A percentile compares a stretch with the other conserved stretches of the same genome.
phyloP scores from a whole-genome alignment of 2,888 invertebrate species.

The Teleogryllus oceanicus region DNA sequence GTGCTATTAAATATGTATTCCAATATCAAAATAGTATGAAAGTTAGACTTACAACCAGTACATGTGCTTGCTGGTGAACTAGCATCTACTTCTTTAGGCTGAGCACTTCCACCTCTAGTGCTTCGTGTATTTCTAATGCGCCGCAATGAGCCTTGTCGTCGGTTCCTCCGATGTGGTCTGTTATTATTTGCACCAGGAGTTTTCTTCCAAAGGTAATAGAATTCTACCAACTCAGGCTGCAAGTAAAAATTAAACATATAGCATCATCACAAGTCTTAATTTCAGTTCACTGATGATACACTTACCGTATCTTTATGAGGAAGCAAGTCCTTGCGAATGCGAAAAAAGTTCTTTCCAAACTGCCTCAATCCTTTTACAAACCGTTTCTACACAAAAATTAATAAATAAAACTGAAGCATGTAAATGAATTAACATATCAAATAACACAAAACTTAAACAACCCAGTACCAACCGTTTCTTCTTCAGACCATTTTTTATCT shows the following conservation, averaged over 20 bases:
- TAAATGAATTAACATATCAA: neutral
- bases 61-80: slow-evolving; percentile 32
- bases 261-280: slow-evolving; percentile 21
- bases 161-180: slow-evolving; percentile 80
- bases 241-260: slow-evolving; percentile 38
- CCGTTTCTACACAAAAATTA: slow-evolving; percentile 62
- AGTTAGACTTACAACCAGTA: neutral
- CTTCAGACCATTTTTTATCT: slow-evolving; percentile 97
- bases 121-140: slow-evolving; percentile 85
- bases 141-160: slow-evolving; percentile 80
- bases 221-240: slow-evolving; percentile 92
- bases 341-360: slow-evolving; percentile 98
- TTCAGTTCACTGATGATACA: slow-evolving; percentile 34
- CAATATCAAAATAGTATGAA: too few species aligned
- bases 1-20: too few species aligned
- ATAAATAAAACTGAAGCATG: neutral
- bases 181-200: slow-evolving; percentile 96
- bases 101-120: slow-evolving; percentile 63
- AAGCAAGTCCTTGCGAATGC: slow-evolving; percentile 91
- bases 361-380: slow-evolving; percentile 98
- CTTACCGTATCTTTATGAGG: slow-evolving; percentile 92
- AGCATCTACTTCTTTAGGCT: slow-evolving; percentile 40
- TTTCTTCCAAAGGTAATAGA: slow-evolving; percentile 97
- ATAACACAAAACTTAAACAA: neutral
- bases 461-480: slow-evolving; percentile 68